Conservation (phyloP, 2,888 invertebrate genomes). For the Allacma fusca region DNA sequence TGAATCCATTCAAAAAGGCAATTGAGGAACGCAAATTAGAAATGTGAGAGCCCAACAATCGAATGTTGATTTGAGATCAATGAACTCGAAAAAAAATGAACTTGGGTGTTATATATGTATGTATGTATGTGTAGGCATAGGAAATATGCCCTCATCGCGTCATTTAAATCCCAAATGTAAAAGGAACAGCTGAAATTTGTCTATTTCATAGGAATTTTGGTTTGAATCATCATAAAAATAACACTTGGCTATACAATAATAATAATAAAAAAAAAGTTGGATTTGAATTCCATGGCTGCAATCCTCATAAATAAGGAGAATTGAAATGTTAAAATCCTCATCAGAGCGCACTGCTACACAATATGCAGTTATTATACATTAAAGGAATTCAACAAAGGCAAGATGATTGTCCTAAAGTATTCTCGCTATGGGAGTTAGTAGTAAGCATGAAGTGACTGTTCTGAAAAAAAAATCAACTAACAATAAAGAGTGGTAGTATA, state of each 20-base stretch:
- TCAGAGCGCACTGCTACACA: neutral
- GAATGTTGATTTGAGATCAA: no score
- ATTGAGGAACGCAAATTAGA: no score
- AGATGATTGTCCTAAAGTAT: slow-evolving; percentile 28
- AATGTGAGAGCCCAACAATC: no score
- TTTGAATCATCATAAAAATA: neutral
- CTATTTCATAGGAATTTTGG: neutral
- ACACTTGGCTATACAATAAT: neutral
- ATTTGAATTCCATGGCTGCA: neutral
- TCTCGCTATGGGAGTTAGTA: neutral
- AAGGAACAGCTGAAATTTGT: neutral
- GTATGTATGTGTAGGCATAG: no score
- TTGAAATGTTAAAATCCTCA: slow-evolving; percentile 16
- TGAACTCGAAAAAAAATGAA: no score
- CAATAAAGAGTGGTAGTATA: neutral
- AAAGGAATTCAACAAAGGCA: slow-evolving; percentile 14
- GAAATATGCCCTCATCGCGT: no score
- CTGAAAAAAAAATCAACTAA: slow-evolving; percentile 7
- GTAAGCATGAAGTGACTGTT: neutral
- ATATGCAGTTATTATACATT: slow-evolving; percentile 23
- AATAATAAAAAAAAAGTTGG: neutral
- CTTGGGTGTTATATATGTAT: no score
- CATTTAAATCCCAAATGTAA: neutral
- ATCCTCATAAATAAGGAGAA: slow-evolving; percentile 10
- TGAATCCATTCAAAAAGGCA: no score